Evolutionary conservation across 1,140 invertebrate species (phyloP), one percentile per base, ranked within the genome.

Genomic region (Leptinotarsa texana): DNA sequence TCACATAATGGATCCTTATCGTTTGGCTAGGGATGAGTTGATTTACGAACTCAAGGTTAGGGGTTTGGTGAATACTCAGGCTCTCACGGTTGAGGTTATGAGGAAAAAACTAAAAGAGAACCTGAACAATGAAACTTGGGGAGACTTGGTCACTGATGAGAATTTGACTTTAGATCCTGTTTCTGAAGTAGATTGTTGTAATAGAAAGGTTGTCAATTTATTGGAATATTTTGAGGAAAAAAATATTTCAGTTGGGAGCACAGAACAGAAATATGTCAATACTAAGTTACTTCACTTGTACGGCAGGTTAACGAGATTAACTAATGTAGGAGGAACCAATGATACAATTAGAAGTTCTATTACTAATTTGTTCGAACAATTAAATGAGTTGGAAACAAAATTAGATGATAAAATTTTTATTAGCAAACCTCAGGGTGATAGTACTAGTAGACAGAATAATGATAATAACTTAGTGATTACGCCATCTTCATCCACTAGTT

Each of bases 251-350:
- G 33, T 21, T 27, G 13, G 11, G 4, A 69, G 67, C 18, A 69
- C 22, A 27, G 67, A 69, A 42, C 18, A 69, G 48, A 33, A 48
- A 15, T 69, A 69, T 69, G 24, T 21, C 13, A 42, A 17, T 17
- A 69, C 67, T 11, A 69, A 69, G 33, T 48, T 69, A 27, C 67
- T 27, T 27, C 24, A 33, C 18, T 13, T 69, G 22, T 69, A 69
- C 33, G 42, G 67, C 33, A 69, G 67, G n/a, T 69, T 69, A 42
- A 17, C 42, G n/a, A 33, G 18, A 69, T 69, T 69, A 21, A 65
- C 63, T 22, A 21, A n/a, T 21, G 21, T 21, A 13, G 67, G 33
- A 27, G n/a, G 21, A 13, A 48, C 24, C 13, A 13, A 69, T 17
- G 67, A 27, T 15, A 48, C 13, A 15, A 42, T 42, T 33, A 69